Conservation (phyloP, 2,797 vertebrate species). For the Syngnathus acus region DNA sequence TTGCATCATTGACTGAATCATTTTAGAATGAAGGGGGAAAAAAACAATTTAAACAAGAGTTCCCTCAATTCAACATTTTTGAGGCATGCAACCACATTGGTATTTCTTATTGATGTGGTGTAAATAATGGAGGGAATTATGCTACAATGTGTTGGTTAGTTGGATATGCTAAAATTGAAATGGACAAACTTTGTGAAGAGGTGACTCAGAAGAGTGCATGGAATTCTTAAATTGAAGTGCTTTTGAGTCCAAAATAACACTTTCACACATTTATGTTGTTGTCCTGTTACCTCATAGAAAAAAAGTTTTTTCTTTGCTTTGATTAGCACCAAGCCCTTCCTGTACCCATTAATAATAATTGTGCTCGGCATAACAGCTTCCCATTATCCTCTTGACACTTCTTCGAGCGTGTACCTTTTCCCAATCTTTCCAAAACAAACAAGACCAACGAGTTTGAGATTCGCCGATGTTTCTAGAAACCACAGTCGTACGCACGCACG, state of each 20-base stretch:
- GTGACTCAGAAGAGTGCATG: too few relatives aligned
- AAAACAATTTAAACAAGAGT: too few relatives aligned
- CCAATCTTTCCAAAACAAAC: constrained; percentile 7
- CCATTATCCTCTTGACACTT: background rate
- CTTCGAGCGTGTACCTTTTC: background rate
- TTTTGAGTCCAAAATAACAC: too few relatives aligned
- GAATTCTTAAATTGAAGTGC: too few relatives aligned
- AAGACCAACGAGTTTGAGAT: constrained; percentile 2
- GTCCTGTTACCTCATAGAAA: background rate
- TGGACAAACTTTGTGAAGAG: too few relatives aligned
- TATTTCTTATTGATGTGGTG: background rate
- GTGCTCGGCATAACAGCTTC: too few relatives aligned
- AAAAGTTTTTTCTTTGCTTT: background rate
- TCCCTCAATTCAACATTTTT: background rate
- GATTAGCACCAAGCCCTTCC: background rate
- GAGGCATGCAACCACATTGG: too few relatives aligned
- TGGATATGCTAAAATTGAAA: too few relatives aligned
- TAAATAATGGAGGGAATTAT: too few relatives aligned
- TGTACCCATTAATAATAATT: background rate
- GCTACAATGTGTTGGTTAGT: background rate
- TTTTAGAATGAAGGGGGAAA: too few relatives aligned
- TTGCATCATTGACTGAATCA: too few relatives aligned
- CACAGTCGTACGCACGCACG: background rate
- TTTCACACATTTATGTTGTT: background rate
- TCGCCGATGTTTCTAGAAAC: background rate